Evolutionary conservation across 2,888 invertebrate genomes (phyloP), one percentile per base, ranked within the genome.

Genomic region (Polia nebulosa): DNA sequence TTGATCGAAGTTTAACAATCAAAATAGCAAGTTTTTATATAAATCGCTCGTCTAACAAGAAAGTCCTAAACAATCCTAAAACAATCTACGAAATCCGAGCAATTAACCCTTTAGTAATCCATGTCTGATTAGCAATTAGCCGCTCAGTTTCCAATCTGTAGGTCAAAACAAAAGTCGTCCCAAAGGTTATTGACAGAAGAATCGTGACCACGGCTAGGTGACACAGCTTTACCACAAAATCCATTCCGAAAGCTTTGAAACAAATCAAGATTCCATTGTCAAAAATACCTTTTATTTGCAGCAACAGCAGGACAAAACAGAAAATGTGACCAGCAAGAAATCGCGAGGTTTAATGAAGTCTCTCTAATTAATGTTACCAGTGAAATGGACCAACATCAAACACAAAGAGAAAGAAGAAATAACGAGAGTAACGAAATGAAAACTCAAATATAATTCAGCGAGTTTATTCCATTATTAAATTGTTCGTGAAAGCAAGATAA

Each of bases 381-480:
- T 78, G 74, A 76, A 83, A 80, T 73, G 76, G 80, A 72, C 70
- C 73, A 77, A 75, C 78, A 69, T 70, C 68, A 69, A 83, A 81
- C 75, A 82, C 83, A 83, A 83, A 82, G 80, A 77, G 79, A 81
- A 81, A 76, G 78, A 73, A 79, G 79, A 72, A 81, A 82, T 82
- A 80, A 76, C 73, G 72, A 85, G 85, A 80, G 82, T 80, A 85
- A 85, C 85, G 83, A 86, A 88, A 87, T 86, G 89, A 90, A 89
- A 91, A 88, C 86, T 89, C 88, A 88, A 90, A 91, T 89, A 91
- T 90, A 92, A 91, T 90, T 92, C 88, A 89, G 85, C 78, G 87
- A 88, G 89, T 91, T 92, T 92, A 91, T 92, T 91, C 89, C 90
- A 91, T 94, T 93, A 94, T 94, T 94, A 93, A 94, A 94, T 94